phyloP scores from a whole-genome alignment of 2,888 invertebrate genomes.

The Muschampia plurimacula region DNA sequence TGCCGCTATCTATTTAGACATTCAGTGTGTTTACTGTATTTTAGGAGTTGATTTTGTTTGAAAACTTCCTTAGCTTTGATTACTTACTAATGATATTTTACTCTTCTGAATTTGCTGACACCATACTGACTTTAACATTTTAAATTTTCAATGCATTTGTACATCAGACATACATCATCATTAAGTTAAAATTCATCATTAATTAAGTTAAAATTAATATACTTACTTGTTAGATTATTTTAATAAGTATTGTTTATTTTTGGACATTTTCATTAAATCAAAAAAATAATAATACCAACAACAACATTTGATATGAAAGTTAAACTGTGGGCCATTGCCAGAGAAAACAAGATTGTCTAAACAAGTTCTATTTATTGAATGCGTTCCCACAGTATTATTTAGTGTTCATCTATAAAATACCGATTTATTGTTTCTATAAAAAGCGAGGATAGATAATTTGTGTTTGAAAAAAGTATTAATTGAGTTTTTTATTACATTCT shows the following conservation, averaged over 20 bases:
- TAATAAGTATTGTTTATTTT: neutral
- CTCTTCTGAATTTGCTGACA: neutral
- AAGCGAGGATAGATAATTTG: constrained; percentile 44
- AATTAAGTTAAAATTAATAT: no score
- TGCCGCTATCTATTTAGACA: constrained; percentile 43
- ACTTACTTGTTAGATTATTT: no score
- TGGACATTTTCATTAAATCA: neutral
- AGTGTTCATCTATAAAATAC: constrained; percentile 48
- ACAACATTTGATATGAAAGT: constrained; percentile 19
- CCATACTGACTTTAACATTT: neutral
- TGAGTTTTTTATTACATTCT: constrained; percentile 48
- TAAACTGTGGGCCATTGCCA: neutral
- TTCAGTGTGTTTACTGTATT: constrained; percentile 29
- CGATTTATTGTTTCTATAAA: constrained; percentile 51
- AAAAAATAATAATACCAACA: neutral
- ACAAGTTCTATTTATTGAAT: constrained; percentile 35
- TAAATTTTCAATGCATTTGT: neutral
- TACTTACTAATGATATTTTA: neutral
- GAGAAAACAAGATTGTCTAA: constrained; percentile 26
- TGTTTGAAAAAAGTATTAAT: constrained; percentile 49
- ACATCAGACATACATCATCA: no score
- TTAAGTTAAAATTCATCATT: no score
- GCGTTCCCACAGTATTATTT: constrained; percentile 47
- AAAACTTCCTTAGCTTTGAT: neutral
- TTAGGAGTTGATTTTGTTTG: constrained; percentile 3